phyloP scores from a whole-genome alignment of 2,888 invertebrate genomes.

The Electrophaes corylata region DNA sequence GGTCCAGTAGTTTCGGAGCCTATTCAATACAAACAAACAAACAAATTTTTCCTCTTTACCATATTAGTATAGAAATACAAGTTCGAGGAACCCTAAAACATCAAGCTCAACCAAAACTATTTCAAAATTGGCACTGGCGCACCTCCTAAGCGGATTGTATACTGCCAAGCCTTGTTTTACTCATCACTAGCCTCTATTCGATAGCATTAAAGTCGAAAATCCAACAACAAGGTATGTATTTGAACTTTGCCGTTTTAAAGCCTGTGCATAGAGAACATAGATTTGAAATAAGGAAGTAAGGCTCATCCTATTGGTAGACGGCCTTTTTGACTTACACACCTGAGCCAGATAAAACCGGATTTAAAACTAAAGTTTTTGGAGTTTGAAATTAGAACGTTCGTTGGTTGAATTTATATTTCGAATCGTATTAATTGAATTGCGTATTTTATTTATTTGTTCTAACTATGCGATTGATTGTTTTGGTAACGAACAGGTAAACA shows the following conservation, averaged over 20 bases:
- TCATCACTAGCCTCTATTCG: constrained; percentile 25
- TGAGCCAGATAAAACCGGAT: constrained; percentile 33
- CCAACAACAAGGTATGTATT: background rate
- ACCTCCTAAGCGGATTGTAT: constrained; percentile 70
- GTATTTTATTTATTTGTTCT: background rate
- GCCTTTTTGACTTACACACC: constrained; percentile 47
- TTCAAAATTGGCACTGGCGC: constrained; percentile 74
- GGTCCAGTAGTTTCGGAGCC: too few relatives aligned
- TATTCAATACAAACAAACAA: too few relatives aligned
- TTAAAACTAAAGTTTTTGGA: constrained; percentile 22
- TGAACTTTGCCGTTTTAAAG: constrained; percentile 45
- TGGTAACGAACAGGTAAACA: background rate
- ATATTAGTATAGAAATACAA: too few relatives aligned
- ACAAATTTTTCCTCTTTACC: too few relatives aligned
- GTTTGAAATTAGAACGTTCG: constrained; percentile 10
- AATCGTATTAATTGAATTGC: background rate
- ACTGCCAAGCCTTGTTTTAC: constrained; percentile 41
- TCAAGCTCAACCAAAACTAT: constrained; percentile 65
- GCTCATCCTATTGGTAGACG: constrained; percentile 62
- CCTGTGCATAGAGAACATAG: constrained; percentile 68
- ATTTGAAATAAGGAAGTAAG: constrained; percentile 69
- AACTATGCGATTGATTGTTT: background rate
- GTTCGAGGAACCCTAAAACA: constrained; percentile 41
- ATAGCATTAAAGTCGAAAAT: constrained; percentile 40
- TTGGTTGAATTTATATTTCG: constrained; percentile 1